phyloP scores from a whole-genome alignment of 2,888 invertebrate genomes.

The Phytoseiulus persimilis region DNA sequence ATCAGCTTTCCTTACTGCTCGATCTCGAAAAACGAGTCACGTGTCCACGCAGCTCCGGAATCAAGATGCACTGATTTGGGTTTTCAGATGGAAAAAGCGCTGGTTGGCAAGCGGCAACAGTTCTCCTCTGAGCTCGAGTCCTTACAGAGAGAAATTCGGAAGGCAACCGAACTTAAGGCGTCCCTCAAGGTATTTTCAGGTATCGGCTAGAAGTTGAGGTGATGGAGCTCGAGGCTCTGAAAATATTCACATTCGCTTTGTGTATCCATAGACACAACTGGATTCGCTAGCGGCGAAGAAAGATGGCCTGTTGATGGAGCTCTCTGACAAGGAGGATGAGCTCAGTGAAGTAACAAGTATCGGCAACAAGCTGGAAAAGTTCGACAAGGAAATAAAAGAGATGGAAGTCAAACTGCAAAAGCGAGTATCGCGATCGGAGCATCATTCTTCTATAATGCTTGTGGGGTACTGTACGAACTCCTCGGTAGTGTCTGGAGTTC shows the following conservation, averaged over 20 bases:
- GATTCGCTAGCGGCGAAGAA: slow-evolving; percentile 29
- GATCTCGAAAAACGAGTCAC: no score
- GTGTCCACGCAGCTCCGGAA: no score
- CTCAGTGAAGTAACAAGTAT: slow-evolving; percentile 47
- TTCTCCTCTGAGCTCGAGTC: slow-evolving; percentile 7
- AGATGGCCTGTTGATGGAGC: slow-evolving; percentile 41
- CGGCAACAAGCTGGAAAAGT: slow-evolving; percentile 46
- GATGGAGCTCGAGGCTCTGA: no score
- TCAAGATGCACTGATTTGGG: no score
- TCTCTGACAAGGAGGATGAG: slow-evolving; percentile 48
- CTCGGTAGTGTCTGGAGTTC: no score
- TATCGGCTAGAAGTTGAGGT: no score
- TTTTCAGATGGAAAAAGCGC: background rate
- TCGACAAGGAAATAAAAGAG: slow-evolving; percentile 51
- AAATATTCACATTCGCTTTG: no score
- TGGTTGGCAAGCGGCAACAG: background rate
- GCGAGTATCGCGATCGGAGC: no score
- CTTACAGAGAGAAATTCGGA: slow-evolving; percentile 9
- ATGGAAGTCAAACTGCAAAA: slow-evolving; percentile 48
- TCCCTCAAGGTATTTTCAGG: background rate
- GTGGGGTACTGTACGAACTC: no score
- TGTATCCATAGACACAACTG: slow-evolving; percentile 41
- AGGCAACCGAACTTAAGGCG: slow-evolving; percentile 11
- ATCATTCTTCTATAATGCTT: no score
- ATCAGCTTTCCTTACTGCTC: no score